phyloP scores from a whole-genome alignment of 1,140 invertebrate genomes.

The Cryptotermes secundus region DNA sequence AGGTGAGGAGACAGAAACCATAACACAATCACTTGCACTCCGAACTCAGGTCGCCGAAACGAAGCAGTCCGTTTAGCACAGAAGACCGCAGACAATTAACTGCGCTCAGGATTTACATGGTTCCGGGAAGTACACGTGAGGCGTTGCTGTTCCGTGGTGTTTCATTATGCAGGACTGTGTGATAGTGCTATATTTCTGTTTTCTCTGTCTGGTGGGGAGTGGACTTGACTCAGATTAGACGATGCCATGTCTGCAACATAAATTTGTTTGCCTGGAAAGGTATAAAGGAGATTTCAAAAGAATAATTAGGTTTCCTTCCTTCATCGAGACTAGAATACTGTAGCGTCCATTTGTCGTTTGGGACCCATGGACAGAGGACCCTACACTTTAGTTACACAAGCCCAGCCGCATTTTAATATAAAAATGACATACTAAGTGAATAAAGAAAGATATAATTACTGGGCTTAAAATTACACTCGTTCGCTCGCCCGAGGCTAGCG shows the following conservation, averaged over 20 bases:
- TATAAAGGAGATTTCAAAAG: background rate
- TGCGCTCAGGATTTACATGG: no score
- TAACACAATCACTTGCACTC: no score
- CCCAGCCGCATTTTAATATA: background rate
- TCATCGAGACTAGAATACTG: background rate
- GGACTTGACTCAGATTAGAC: no score
- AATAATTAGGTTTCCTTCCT: background rate
- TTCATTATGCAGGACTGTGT: no score
- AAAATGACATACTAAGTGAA: background rate
- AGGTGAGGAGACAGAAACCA: no score
- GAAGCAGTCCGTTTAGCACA: no score
- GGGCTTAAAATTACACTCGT: background rate
- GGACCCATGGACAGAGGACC: background rate
- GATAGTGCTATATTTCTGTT: no score
- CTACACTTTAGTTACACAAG: background rate
- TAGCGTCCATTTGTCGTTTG: background rate
- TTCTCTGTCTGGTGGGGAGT: no score
- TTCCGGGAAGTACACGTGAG: no score
- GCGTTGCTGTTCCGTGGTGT: no score
- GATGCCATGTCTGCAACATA: background rate
- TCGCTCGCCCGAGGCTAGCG: background rate
- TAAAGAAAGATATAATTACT: background rate
- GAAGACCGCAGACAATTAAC: no score
- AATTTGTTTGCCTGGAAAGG: background rate
- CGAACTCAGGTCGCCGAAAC: no score